Evolutionary conservation across 53 echinoderm and acorn worm species (phyloP), one percentile per base, ranked within the genome.

Genomic region (Apostichopus leukothele): DNA sequence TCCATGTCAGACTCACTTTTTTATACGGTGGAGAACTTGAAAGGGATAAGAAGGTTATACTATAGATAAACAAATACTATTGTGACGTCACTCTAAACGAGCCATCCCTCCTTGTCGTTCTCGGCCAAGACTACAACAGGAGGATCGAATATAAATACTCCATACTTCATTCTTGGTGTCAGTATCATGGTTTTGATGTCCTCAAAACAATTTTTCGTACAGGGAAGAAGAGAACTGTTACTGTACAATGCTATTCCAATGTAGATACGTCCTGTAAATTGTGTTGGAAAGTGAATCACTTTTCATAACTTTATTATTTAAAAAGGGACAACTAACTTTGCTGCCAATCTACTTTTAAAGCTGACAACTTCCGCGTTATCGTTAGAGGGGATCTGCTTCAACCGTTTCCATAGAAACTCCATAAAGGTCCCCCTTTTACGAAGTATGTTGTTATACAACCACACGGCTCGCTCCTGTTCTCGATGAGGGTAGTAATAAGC

Each of bases 401-500:
- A 88, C 73, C 86, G 90, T 73, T 77, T 59, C 13, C 90, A 90
- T 53, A 98, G 85, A 25, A 92, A 91, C 71, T 91, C 89, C 53
- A 90, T 75, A 85, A 94, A 98, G 9, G 93, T 88, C 13, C 96
- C 96, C 26, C 95, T 92, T 27, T 90, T 91, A 57, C 91, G 89
- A 50, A 95, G 90, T 59, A 98, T 93, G 78, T 94, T 90, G 39
- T 91, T 90, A 71, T 98, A 98, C 39, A 98, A 90, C 94, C 94
- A 98, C 60, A 93, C 90, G 5, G 93, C 88, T 10, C 99, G 86
- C 52, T 89, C 91, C 27, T 88, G 91, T 76, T 95, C 95, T 87
- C 99, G 90, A 22, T 93, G 90, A 0, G 95, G 99, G 88, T 96
- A 98, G 91, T 94, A 94, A 76, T 88, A 92, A 50, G 95, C 89